Evolutionary conservation across 1,140 invertebrate species (phyloP), one percentile per base, ranked within the genome.

Genomic region (Panagrolaimus sp.): DNA sequence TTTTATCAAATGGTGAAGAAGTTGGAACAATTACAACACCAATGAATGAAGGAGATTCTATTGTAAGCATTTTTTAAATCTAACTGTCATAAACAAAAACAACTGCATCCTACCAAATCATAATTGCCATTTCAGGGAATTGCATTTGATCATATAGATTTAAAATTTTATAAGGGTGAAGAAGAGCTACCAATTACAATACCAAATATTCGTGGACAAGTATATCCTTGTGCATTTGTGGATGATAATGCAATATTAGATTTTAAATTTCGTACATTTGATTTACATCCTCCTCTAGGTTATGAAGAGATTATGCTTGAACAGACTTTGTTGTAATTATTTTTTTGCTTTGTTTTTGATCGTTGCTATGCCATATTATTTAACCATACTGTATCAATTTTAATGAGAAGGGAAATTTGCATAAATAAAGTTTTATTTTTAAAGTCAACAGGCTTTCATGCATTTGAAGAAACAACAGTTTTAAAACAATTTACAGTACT

Each of bases 301-400:
- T 98, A 91, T 83, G 92, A 96, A 72, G 90, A 91, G 85, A 97
- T 98, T 71, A 92, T 98, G 89, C 87, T 96, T 63, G 95, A 98
- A 84, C 92, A 98, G 84, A 94, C 93, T 4, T 86, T 98, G 25
- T 89, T 98, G 69, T 98, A 91, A 89, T n/a, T 45, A 43, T 44
- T 13, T n/a, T 11, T 38, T 2, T 38, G 31, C n/a, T n/a, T n/a
- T n/a, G n/a, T n/a, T n/a, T n/a, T n/a, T n/a, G n/a, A n/a, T n/a
- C n/a, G n/a, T n/a, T n/a, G n/a, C n/a, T n/a, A n/a, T n/a, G 31
- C 31, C 31, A 38, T 38, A n/a, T 38, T 38, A 38, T 38, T 38
- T 57, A 11, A 25, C 51, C 20, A 9, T 48, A 57, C 51, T 20
- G 51, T 57, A 57, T 57, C 31, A 38, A 4, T n/a, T n/a, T n/a